These are phyloP conservation scores for Pristionchus japonicus DNA, from an alignment of 2,888 invertebrate genomes.

Conservation along the genomic window DNA sequence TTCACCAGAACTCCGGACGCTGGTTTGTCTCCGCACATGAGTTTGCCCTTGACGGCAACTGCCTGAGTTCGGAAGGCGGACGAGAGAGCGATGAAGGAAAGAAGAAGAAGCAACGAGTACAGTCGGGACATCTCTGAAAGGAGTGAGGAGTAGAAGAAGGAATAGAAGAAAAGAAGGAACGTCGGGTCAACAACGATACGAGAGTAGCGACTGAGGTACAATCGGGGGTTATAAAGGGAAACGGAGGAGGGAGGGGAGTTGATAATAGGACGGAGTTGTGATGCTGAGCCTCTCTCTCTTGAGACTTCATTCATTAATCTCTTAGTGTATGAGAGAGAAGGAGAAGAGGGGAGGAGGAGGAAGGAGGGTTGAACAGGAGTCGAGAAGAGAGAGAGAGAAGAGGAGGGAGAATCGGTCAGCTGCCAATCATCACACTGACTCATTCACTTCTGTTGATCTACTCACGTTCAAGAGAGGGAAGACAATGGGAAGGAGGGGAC, in stretches of 20 bases:
- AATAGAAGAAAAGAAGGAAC: neutral
- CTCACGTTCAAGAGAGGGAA: slow-evolving; percentile 6
- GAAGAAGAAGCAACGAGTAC: slow-evolving; percentile 26
- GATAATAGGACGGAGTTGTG: neutral
- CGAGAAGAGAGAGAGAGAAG: neutral
- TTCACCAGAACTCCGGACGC: slow-evolving; percentile 65
- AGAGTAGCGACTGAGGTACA: slow-evolving; percentile 4
- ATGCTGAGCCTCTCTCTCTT: neutral
- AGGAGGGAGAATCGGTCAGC: slow-evolving; percentile 3
- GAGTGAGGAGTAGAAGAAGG: neutral
- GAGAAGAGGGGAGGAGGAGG: neutral
- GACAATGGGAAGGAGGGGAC: neutral
- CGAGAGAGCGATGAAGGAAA: neutral
- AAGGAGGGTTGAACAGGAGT: neutral
- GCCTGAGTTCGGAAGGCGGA: slow-evolving; percentile 61
- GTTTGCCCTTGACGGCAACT: slow-evolving; percentile 66
- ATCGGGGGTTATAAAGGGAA: neutral
- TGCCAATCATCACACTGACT: slow-evolving; percentile 29
- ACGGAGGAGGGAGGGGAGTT: slow-evolving; percentile 2
- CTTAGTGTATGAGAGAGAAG: slow-evolving; percentile 14
- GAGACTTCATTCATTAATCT: slow-evolving; percentile 37
- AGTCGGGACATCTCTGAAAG: neutral
- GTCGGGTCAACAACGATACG: neutral
- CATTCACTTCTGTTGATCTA: slow-evolving; percentile 25
- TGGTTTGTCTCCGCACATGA: slow-evolving; percentile 67